A percentile compares a stretch with the other conserved stretches of the same genome.
phyloP scores from a whole-genome alignment of 2,113 vertebrate species.

The Trinectes maculatus region DNA sequence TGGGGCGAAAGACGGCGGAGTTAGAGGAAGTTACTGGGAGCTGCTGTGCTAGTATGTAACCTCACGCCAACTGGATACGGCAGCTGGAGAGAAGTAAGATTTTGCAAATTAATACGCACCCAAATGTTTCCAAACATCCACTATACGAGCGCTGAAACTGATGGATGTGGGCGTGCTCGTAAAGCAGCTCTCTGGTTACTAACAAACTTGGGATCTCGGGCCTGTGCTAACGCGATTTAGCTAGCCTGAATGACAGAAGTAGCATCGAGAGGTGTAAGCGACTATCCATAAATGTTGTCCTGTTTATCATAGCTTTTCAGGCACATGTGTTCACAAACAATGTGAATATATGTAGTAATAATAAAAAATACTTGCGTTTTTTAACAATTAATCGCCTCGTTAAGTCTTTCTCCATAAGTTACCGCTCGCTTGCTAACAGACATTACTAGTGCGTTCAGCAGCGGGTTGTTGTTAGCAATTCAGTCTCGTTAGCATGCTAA shows the following conservation, averaged over 20 bases:
- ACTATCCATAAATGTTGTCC: not conserved
- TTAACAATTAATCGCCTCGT: not conserved
- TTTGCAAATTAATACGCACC: too few species aligned
- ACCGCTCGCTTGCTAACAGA: constrained; percentile 49
- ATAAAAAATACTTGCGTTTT: fast-evolving
- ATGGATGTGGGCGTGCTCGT: constrained; percentile 32
- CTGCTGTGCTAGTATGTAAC: constrained; percentile 71
- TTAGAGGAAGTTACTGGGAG: constrained; percentile 71
- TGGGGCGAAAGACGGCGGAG: constrained; percentile 70
- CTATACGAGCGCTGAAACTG: not conserved
- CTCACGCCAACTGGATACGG: constrained; percentile 37
- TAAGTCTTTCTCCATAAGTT: constrained; percentile 40
- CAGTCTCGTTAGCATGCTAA: constrained; percentile 42
- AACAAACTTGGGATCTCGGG: constrained; percentile 68
- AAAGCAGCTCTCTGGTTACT: constrained; percentile 41
- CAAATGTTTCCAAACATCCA: not conserved
- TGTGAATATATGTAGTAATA: fast-evolving
- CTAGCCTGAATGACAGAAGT: constrained; percentile 37
- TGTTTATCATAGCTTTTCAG: not conserved
- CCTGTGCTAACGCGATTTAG: constrained; percentile 59
- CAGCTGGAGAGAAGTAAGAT: constrained; percentile 42
- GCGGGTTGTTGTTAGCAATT: constrained; percentile 45
- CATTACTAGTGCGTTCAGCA: constrained; percentile 10
- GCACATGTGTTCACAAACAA: fast-evolving
- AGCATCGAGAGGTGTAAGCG: constrained; percentile 3